A percentile compares a stretch with the other conserved stretches of the same genome.
Evolutionary conservation across 1,140 invertebrate genomes (phyloP).

Genomic region (Acromyrmex heyeri): DNA sequence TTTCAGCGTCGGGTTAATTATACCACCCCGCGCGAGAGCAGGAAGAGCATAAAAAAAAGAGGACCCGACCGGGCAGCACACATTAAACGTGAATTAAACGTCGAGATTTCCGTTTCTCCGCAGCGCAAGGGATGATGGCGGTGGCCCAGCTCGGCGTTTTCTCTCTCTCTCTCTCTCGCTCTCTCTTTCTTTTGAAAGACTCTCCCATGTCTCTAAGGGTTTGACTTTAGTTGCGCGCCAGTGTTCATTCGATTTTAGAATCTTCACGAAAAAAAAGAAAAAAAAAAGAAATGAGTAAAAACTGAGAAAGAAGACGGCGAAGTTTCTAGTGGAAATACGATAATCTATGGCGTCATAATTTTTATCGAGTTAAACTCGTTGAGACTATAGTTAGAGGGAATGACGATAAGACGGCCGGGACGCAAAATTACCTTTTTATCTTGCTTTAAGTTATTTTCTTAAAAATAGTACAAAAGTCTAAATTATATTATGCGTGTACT

Average conservation of each 20-base stretch:
- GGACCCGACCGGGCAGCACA: constrained; percentile 65
- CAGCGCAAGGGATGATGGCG: constrained; percentile 65
- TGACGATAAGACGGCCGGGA: constrained; percentile 40
- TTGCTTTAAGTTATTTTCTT: constrained; percentile 8
- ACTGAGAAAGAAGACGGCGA: constrained; percentile 19
- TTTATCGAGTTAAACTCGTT: constrained; percentile 60
- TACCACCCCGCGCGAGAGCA: constrained; percentile 70
- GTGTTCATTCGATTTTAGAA: constrained; percentile 54
- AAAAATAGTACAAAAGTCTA: constrained; percentile 1
- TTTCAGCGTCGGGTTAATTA: constrained; percentile 76
- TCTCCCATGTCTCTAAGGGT: constrained; percentile 31
- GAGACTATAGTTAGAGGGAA: constrained; percentile 39
- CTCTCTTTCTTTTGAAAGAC: constrained; percentile 11
- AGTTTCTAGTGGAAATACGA: constrained; percentile 47
- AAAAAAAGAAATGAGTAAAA: constrained; percentile 13
- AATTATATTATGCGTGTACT: constrained; percentile 16
- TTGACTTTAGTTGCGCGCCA: constrained; percentile 71
- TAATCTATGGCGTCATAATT: constrained; percentile 55
- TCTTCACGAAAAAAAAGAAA: constrained; percentile 22
- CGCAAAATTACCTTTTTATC: constrained; percentile 48
- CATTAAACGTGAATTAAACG: constrained; percentile 77
- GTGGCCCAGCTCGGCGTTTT: constrained; percentile 64
- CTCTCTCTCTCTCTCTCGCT: constrained; percentile 2
- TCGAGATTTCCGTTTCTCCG: constrained; percentile 74
- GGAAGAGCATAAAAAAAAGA: constrained; percentile 63